Conservation (phyloP, 2,113 vertebrate species). For the Eulemur rufifrons region DNA sequence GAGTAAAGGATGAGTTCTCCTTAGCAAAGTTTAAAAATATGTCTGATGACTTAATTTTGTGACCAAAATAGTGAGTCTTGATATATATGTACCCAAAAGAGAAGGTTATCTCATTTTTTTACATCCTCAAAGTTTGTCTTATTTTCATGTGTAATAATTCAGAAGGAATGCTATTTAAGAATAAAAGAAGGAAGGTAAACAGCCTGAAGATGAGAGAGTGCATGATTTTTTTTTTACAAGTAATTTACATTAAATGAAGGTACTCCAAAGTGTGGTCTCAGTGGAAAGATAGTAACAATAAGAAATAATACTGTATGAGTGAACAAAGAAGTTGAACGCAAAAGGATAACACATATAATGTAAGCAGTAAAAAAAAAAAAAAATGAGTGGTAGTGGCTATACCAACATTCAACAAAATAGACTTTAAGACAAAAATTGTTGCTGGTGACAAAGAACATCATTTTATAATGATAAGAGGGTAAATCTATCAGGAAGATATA, state of each 20-base stretch:
- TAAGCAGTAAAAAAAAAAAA: neutral
- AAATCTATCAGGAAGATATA: neutral
- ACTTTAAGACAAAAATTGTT: neutral
- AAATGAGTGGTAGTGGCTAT: neutral
- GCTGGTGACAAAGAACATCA: neutral
- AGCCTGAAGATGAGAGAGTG: neutral
- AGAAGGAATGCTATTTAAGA: neutral
- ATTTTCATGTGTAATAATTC: neutral
- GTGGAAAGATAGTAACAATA: neutral
- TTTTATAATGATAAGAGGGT: neutral
- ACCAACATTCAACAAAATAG: neutral
- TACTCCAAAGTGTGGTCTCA: neutral
- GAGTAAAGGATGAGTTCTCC: neutral
- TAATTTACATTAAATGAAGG: neutral
- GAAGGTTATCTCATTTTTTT: neutral
- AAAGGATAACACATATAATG: neutral
- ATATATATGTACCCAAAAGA: neutral
- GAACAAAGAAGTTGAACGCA: neutral
- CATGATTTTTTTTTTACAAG: neutral
- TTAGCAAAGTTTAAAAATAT: slow-evolving; percentile 9
- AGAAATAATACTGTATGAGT: neutral
- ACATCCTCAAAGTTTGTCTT: neutral
- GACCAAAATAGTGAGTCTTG: neutral
- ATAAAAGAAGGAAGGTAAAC: neutral
- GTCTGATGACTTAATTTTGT: neutral